Base-by-base conservation (phyloP, 2,797 vertebrate genomes). In the Chelonia mydas region DNA sequence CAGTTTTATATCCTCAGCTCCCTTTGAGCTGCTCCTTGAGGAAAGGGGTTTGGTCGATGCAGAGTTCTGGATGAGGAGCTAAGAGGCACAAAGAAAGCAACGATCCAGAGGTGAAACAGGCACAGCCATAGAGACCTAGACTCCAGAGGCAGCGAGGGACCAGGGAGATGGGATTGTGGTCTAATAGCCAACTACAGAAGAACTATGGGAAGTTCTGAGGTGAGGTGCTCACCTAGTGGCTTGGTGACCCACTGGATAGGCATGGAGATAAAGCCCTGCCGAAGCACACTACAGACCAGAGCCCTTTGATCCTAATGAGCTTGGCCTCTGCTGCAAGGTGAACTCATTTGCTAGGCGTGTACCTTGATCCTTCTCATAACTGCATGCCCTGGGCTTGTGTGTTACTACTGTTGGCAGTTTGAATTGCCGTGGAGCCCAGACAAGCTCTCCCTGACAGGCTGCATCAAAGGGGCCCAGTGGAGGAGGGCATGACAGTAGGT, bases 301-400 rank as follows among this genome's bases (percentile, higher is more conserved):
- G 8, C 16, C 33, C 16, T 65, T n/a, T 65, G 33, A 61, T 33
- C 59, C 15, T n/a, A 68, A 15, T 68, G 33, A n/a, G 17, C 4
- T 68, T n/a, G 61, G 61, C 61, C 17, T 33, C n/a, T 11, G 61
- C 17, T 68, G 61, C 61, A n/a, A 72, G n/a, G 61, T 68, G 33
- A n/a, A 68, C 33, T 37, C 33, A 68, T 68, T 25, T 47, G 72
- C 5, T 25, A 47, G 72, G 27, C 15, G 7, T 27, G 3, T 27
- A 4, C 27, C 45, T 76, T 45, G 25, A 15, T 45, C 21, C 37
- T 47, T 15, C 72, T 47, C 41, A 13, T 27, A 45, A 45, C 15
- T 72, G 31, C 28, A 65, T 50, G 25, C 79, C 47, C 59, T 81
- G 83, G 81, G 72, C 21, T 3, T 8, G 78, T 0, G 0, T 0